Evolutionary conservation across 2,113 vertebrate genomes (phyloP), one percentile per base, ranked within the genome.

Genomic region (Sceloporus tristichus): DNA sequence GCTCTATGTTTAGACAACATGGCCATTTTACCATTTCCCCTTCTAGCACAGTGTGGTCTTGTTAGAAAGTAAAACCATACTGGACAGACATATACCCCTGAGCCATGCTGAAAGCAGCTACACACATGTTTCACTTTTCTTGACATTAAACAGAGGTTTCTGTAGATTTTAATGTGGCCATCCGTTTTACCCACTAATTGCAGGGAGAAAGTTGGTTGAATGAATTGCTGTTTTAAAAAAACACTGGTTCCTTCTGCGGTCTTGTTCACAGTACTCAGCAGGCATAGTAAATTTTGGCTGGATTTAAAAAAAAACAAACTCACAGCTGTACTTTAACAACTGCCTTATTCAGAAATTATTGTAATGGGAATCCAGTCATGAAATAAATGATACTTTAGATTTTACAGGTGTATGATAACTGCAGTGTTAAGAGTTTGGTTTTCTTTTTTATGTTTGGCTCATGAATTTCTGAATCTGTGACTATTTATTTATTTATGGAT

Each of bases 401-500:
- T 78, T 89, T 94, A 86, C 93, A 94, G 91, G 89, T 95, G 87
- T 91, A 89, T 91, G 85, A 92, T 90, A 92, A 93, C 92, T 92
- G 2, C 9, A 76, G 38, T 23, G 34, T 76, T n/a, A 23, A 13
- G 79, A 85, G 73, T 87, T 95, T 48, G 3, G 42, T 48, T 48
- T 48, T 48, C 42, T 48, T 48, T 48, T 16, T 93, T 95, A 85
- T 76, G 93, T 88, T 85, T 66, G 90, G 96, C 95, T 94, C 96
- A 96, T 48, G 87, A 94, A 83, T 75, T 92, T 84, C 88, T 77
- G 54, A 87, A 88, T 70, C 85, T 91, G 90, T 89, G 88, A 91
- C 78, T 68, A 10, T 54, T 78, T 76, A 78, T 62, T 59, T 2
- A 16, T 59, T 62, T 62, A 62, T 62, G 16, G 18, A 18, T 62